Percentiles rank a stretch among this genome's conserved stretches.
Evolutionary conservation across 2,113 vertebrate species (phyloP).

Genomic region (Callopanchax toddi): DNA sequence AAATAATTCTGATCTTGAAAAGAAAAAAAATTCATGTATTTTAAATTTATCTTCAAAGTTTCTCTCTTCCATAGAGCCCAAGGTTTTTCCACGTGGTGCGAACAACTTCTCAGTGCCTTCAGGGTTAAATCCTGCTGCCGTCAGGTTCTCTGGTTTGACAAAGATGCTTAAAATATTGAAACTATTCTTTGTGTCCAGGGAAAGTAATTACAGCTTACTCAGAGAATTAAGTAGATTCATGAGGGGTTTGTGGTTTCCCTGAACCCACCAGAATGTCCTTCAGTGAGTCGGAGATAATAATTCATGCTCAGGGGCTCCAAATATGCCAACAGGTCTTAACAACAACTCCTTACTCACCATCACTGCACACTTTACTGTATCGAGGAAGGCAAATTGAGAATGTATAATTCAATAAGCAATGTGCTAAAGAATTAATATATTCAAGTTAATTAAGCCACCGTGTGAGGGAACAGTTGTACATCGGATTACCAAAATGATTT

Average conservation of each 20-base stretch:
- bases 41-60: not conserved
- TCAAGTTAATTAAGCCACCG: conserved; percentile 86
- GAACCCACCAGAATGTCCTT: conserved; percentile 61
- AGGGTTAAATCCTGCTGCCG: conserved; percentile 1
- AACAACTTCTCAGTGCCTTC: conserved; percentile 4
- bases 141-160: conserved; percentile 18
- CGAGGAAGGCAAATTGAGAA: conserved; percentile 73
- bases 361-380: conserved; percentile 61
- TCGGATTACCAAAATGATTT: conserved; percentile 72
- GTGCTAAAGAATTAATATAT: conserved; percentile 88
- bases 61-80: not conserved
- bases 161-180: conserved; percentile 36
- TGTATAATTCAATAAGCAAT: conserved; percentile 87
- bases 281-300: conserved; percentile 66
- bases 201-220: conserved; percentile 66
- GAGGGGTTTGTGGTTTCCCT: conserved; percentile 50
- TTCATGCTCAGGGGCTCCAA: conserved; percentile 68
- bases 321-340: conserved; percentile 69
- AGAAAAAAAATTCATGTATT: not conserved
- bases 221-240: conserved; percentile 57
- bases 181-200: conserved; percentile 39
- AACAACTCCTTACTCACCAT: conserved; percentile 57
- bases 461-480: conserved; percentile 66
- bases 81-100: not conserved
- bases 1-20: not conserved